Evolutionary conservation across 2,797 vertebrate species (phyloP).

Genomic region (Phrynocephalus vlangalii): DNA sequence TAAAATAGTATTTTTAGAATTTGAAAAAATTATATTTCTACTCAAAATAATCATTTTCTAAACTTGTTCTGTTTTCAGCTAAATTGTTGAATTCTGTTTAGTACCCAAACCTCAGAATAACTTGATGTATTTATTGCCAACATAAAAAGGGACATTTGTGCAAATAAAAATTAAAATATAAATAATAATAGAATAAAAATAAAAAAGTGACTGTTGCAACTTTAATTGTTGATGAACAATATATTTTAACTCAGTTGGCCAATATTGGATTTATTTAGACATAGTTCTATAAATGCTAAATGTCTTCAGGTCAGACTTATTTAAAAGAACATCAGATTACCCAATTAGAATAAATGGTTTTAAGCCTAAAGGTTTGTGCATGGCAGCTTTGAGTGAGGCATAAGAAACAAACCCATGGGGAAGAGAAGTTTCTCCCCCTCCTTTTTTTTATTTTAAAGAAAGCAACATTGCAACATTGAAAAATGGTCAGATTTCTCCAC

Average conservation of each 20-base stretch:
- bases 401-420: conserved; percentile 16
- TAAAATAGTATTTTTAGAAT: too few species aligned
- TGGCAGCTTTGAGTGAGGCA: not conserved
- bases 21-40: not conserved
- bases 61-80: not conserved
- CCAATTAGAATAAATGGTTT: conserved; percentile 12
- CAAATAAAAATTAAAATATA: not conserved
- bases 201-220: conserved; percentile 2
- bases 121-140: not conserved
- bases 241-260: not conserved
- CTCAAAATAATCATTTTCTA: not conserved
- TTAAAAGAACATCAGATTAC: conserved; percentile 4
- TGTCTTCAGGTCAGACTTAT: conserved; percentile 6
- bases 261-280: not conserved
- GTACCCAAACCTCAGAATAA: not conserved
- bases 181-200: not conserved
- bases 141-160: not conserved
- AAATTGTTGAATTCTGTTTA: not conserved
- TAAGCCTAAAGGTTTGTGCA: not conserved
- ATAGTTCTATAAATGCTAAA: conserved; percentile 16
- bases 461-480: not conserved
- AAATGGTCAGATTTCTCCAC: conserved; percentile 16
- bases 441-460: conserved; percentile 7
- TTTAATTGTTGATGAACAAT: conserved; percentile 11
- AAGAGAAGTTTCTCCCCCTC: not conserved